A percentile compares a stretch with the other conserved stretches of the same genome.
Conservation (phyloP, 2,113 vertebrate genomes). For the Hassar affinis region DNA sequence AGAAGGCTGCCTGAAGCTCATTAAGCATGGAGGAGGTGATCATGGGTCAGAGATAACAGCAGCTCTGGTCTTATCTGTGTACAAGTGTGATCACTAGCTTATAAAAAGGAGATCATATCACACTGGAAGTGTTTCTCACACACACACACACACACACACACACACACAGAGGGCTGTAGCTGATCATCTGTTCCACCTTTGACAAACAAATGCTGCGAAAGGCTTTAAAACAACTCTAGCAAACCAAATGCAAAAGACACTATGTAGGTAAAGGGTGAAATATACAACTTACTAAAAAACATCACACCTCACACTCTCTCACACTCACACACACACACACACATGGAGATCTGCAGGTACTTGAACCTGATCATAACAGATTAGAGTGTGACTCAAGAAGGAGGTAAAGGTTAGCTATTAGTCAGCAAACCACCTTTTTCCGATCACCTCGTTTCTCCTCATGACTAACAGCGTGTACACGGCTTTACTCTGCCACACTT, state of each 20-base stretch:
- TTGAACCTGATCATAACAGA: slow-evolving; percentile 35
- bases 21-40: background rate
- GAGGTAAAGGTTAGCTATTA: background rate
- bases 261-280: slow-evolving; percentile 1
- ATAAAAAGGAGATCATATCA: slow-evolving; percentile 3
- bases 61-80: background rate
- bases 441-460: background rate
- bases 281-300: background rate
- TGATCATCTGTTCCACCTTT: slow-evolving; percentile 18
- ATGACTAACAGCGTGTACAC: too few relatives aligned
- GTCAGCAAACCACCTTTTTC: slow-evolving; percentile 15
- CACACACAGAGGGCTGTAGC: background rate
- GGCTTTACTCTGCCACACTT: background rate
- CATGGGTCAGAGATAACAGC: background rate
- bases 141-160: background rate
- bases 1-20: background rate
- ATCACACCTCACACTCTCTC: background rate
- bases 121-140: background rate
- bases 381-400: slow-evolving; percentile 16
- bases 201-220: slow-evolving; percentile 26
- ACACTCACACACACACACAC: background rate
- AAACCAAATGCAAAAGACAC: background rate
- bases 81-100: background rate
- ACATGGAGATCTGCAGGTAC: slow-evolving; percentile 3
- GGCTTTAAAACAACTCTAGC: background rate